Base-by-base conservation (phyloP, 2,888 invertebrate genomes). In the Acholoe squamosa region DNA sequence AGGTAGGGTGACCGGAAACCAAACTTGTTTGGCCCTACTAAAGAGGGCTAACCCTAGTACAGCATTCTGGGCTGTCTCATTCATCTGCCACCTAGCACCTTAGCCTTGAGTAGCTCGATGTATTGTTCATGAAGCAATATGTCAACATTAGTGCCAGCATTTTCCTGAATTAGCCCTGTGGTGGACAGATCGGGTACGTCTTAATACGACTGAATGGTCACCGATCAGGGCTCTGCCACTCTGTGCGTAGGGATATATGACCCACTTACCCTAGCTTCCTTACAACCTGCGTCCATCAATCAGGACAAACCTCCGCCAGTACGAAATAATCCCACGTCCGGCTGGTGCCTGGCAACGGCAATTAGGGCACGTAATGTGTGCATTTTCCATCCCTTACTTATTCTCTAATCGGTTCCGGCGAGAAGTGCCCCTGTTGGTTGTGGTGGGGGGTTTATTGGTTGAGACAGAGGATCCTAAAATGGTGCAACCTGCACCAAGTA, bases 71-170 rank as follows among this genome's bases (percentile, higher is more conserved):
- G 5, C 43, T 43, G 10, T 61, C 61, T 14, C 61, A 61, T 61
- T 22, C 61, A 61, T 61, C 61, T 61, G 10, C 61, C 5, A 7
- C 61, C 71, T 71, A 28, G 7, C 71, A 71, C 71, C 71, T 71
- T 28, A 28, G 71, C 28, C 28, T 28, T 28, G 14, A 28, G 31
- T 7, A 7, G 71, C 71, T 71, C 5, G 3, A 84, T 34, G 84
- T 0, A 84, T 84, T 84, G 84, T 84, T 84, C 84, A 84, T 84
- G 84, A 84, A 51, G 84, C 84, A 84, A 34, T 84, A 84, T 84
- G 84, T 84, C 84, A 84, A 84, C 84, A 84, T 84, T 33, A 84
- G 84, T 84, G 84, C 84, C 84, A 33, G 51, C 84, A 84, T 84
- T 84, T 84, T 84, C 84, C 84, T 33, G 84, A 51, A 84, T 84